Conservation (phyloP, 2,888 invertebrate species). For the Parnassius glacialis region DNA sequence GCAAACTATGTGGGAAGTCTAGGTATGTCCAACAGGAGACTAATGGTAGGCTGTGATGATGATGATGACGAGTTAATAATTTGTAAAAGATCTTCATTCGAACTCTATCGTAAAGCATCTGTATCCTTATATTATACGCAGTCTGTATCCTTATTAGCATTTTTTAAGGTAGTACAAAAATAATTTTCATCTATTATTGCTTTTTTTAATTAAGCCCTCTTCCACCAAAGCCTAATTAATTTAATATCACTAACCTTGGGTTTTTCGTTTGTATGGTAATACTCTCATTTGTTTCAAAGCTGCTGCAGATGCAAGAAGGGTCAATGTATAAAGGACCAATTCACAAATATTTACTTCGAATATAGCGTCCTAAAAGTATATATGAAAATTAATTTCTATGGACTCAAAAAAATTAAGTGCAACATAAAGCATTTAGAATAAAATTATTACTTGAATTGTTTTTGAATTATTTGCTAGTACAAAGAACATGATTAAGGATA, state of each 20-base stretch:
- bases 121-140: too few relatives aligned
- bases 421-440: conserved; percentile 8
- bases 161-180: too few relatives aligned
- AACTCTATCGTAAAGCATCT: too few relatives aligned
- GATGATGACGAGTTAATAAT: too few relatives aligned
- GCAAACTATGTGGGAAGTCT: too few relatives aligned
- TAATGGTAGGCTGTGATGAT: too few relatives aligned
- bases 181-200: too few relatives aligned
- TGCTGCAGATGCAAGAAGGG: conserved; percentile 82
- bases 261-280: conserved; percentile 83
- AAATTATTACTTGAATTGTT: conserved; percentile 73
- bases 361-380: conserved; percentile 78
- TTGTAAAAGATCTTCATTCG: too few relatives aligned
- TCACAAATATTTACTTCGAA: conserved; percentile 90
- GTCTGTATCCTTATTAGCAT: too few relatives aligned
- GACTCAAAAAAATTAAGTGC: conserved; percentile 9
- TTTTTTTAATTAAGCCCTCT: too few relatives aligned
- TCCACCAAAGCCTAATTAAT: too few relatives aligned
- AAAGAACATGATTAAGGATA: conserved; percentile 94
- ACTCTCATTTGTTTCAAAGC: conserved; percentile 86
- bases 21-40: too few relatives aligned
- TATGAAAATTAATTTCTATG: conserved; percentile 13
- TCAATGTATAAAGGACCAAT: conserved; percentile 85
- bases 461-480: conserved; percentile 86
- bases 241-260: conserved; percentile 59